Evolutionary conservation across 2,797 vertebrate genomes (phyloP), one percentile per base, ranked within the genome.

Genomic region (Amblyraja radiata): DNA sequence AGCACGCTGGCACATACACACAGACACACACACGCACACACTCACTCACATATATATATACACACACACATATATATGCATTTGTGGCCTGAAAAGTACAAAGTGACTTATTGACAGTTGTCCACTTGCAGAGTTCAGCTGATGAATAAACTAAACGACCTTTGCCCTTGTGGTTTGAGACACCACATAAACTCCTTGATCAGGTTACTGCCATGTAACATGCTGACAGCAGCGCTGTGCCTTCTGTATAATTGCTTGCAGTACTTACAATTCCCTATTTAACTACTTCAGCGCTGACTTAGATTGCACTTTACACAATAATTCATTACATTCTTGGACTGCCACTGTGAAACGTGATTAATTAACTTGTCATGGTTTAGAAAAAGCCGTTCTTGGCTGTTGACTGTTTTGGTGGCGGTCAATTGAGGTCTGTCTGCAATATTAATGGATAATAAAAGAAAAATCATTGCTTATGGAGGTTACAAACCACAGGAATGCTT

Each of bases 391-490:
- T 86, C 58, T 61, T 86, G 28, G 39, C 83, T 86, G 86, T 86
- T 65, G 28, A 18, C 84, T 65, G 83, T 54, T 61, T 63, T 28
- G 61, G 84, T 23, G 46, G 84, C 32, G 61, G 58, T 63, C 84
- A 88, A 6, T 61, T 32, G 25, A 88, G 84, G 14, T 61, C 61
- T 65, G 84, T 32, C 14, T 63, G 84, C 61, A 63, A 88, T 65
- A 88, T 88, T 88, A 65, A 88, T 88, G 84, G 84, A 32, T 14
- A 88, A 88, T 88, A 65, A 88, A 61, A 88, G n/a, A 63, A 65
- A 84, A 88, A 88, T 32, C 14, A 88, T 88, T 88, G 84, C 84
- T 65, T n/a, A 32, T 61, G 63, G 84, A 65, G 84, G 84, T 88
- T 25, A 88, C 58, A 88, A 88, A 88, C 84, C 28, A 58, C 58